Conservation (phyloP, 2,888 invertebrate genomes). For the Oxystoma pomonae region DNA sequence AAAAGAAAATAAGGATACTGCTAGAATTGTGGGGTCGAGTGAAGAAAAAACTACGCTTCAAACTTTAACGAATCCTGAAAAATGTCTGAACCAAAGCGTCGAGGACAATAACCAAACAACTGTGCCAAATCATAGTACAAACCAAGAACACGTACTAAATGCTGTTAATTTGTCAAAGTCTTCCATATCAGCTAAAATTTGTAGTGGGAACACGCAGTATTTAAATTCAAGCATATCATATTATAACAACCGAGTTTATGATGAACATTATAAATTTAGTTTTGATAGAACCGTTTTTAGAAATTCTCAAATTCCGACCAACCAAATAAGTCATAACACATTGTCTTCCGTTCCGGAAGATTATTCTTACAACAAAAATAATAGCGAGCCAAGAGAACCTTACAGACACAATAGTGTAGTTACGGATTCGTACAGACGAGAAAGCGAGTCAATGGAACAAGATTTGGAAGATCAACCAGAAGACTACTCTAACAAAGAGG, state of each 20-base stretch:
- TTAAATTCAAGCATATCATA: no score
- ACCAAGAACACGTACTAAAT: slow-evolving; percentile 31
- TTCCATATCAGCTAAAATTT: slow-evolving; percentile 45
- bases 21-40: slow-evolving; percentile 35
- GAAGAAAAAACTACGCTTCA: slow-evolving; percentile 33
- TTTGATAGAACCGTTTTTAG: slow-evolving; percentile 40
- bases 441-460: not conserved
- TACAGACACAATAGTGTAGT: not conserved
- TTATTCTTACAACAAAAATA: slow-evolving; percentile 33
- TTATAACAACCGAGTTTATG: slow-evolving; percentile 33
- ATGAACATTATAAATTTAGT: slow-evolving; percentile 34
- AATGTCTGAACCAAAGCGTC: slow-evolving; percentile 26
- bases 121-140: slow-evolving; percentile 46
- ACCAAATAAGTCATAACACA: slow-evolving; percentile 6
- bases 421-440: not conserved
- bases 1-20: slow-evolving; percentile 35
- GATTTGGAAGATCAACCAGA: slow-evolving; percentile 32
- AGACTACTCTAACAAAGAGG: slow-evolving; percentile 13
- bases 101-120: slow-evolving; percentile 34
- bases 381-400: slow-evolving; percentile 3
- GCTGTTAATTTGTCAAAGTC: slow-evolving; percentile 38
- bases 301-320: slow-evolving; percentile 31
- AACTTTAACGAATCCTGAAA: slow-evolving; percentile 25
- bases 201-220: slow-evolving; percentile 37
- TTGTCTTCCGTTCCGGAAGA: slow-evolving; percentile 43